Evolutionary conservation across 2,797 vertebrate species (phyloP).

Genomic region (Meda fulgida): DNA sequence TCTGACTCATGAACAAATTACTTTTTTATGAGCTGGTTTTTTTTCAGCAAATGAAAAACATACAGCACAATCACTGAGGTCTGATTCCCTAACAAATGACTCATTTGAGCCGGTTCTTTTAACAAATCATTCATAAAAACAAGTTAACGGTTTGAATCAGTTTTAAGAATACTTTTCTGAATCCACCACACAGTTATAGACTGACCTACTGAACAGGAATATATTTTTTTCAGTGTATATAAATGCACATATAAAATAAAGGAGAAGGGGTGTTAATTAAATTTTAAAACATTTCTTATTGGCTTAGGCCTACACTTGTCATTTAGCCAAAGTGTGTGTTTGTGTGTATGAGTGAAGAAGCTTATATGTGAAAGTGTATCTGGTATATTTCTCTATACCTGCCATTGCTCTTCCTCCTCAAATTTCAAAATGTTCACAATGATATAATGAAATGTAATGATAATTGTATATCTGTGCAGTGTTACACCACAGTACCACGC

Average conservation of each 20-base stretch:
- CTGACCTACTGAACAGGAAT: neutral
- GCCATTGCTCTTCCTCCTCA: constrained; percentile 47
- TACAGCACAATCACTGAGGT: neutral
- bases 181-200: neutral
- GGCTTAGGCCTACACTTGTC: neutral
- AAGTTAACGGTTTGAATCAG: neutral
- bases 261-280: neutral
- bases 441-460: constrained; percentile 57
- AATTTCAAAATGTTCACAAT: constrained; percentile 54
- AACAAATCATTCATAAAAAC: neutral
- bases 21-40: neutral
- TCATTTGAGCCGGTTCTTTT: neutral
- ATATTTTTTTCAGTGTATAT: neutral
- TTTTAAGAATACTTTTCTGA: neutral
- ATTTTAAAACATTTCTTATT: neutral
- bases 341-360: constrained; percentile 18
- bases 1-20: neutral
- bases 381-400: constrained; percentile 56
- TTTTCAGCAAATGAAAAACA: neutral
- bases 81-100: neutral
- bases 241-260: neutral
- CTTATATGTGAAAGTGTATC: constrained; percentile 35
- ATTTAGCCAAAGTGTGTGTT: constrained; percentile 13
- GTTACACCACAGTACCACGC: constrained; percentile 43
- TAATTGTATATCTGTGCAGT: constrained; percentile 57